Base-by-base conservation (phyloP, 2,797 vertebrate species). In the Gymnopithys bicolor region DNA sequence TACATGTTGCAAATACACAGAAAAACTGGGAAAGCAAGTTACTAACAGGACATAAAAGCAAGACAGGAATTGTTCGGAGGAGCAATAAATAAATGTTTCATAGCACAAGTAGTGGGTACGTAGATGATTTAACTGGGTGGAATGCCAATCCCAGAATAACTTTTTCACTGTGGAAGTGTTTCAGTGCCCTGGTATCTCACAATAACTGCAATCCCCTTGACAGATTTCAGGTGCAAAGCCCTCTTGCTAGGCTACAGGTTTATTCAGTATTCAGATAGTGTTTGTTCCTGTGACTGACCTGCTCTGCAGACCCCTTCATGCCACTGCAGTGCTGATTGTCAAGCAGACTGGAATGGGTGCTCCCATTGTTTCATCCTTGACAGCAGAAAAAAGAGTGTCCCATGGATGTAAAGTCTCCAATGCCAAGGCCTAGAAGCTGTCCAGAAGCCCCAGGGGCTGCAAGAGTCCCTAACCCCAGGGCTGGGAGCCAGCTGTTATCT, bases 81-180 rank as follows among this genome's bases (percentile, higher is more conserved):
- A 64, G 9, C 41, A 77, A 52, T 30, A 66, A 52, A 75, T 37
- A 67, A 81, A 30, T 52, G 46, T 49, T 83, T 67, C 35, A 43
- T 45, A 16, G 62, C 75, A 87, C 24, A 13, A 58, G 12, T 78
- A 55, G 48, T 0, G 0, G 24, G 32, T 33, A 8, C 37, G 24
- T 70, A 71, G 13, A 28, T 74, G 60, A 46, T 46, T 49, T 87
- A 78, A 39, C 13, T 60, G 21, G 19, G 8, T 89, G 27, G 24
- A 60, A 18, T 60, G 59, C 10, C 25, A 25, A 17, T 30, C 32
- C 22, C 32, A 55, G 49, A 94, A 63, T 5, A 43, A 39, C 19
- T 62, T 70, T 69, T 83, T 75, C 56, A 28, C 25, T 3, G 0
- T 48, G 32, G 19, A 59, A 78, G 17, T 84, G 51, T 58, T 84